Evolutionary conservation across 2,888 invertebrate genomes (phyloP).

Genomic region (Pyrrhosoma nymphula): DNA sequence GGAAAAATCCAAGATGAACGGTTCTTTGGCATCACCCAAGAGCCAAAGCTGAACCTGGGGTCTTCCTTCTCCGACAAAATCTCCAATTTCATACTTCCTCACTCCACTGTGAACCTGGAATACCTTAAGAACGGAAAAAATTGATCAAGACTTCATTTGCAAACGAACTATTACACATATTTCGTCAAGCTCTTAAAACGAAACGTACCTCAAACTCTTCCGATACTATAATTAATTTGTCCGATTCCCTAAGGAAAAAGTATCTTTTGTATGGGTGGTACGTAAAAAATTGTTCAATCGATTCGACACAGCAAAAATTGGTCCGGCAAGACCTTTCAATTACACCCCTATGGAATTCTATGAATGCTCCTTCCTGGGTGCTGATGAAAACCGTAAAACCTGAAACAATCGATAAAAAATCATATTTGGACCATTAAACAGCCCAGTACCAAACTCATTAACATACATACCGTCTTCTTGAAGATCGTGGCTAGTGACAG

Average conservation of each 20-base stretch:
- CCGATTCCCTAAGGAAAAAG: not conserved
- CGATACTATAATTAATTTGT: not conserved
- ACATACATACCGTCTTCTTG: not conserved
- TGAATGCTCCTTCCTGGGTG: not conserved
- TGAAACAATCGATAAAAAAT: not conserved
- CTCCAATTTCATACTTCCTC: not conserved
- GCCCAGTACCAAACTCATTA: not conserved
- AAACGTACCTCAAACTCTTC: not conserved
- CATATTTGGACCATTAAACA: not conserved
- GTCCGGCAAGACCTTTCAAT: not conserved
- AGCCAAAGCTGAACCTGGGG: not conserved
- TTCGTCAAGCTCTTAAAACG: not conserved
- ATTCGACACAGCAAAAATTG: not conserved
- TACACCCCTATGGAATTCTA: not conserved
- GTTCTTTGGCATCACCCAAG: not conserved
- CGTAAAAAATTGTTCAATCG: not conserved
- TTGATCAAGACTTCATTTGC: not conserved
- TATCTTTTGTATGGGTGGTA: not conserved
- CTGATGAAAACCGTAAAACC: not conserved
- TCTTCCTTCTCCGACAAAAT: not conserved
- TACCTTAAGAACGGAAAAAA: not conserved
- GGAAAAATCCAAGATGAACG: not conserved
- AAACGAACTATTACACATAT: not conserved
- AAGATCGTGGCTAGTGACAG: not conserved
- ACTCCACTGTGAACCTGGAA: not conserved